phyloP scores from a whole-genome alignment of 2,113 vertebrate genomes.

The Antechinus stuartii region DNA sequence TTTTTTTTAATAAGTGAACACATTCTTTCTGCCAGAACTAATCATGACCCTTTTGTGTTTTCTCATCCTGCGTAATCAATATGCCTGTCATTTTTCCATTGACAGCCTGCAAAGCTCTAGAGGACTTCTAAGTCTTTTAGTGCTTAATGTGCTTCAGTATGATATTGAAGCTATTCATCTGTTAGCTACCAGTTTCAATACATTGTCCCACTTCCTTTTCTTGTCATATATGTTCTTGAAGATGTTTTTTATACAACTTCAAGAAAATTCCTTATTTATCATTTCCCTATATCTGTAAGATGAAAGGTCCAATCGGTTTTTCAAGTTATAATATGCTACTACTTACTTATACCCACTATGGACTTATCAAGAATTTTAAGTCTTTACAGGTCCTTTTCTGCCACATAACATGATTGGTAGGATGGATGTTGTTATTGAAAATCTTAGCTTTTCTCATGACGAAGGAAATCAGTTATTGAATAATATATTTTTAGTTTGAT shows the following conservation, averaged over 20 bases:
- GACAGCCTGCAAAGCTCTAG: not conserved
- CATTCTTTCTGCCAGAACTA: not conserved
- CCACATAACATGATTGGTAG: not conserved
- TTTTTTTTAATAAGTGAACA: not conserved
- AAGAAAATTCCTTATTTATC: not conserved
- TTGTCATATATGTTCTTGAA: not conserved
- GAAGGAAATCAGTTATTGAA: too few species aligned
- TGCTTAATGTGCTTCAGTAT: not conserved
- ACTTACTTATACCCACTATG: not conserved
- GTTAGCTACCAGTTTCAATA: not conserved
- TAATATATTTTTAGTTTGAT: too few species aligned
- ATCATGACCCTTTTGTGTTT: not conserved
- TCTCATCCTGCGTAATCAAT: not conserved
- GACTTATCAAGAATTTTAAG: not conserved
- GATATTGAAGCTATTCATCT: not conserved
- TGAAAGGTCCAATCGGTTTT: not conserved
- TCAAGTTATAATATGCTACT: not conserved
- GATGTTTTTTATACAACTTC: not conserved
- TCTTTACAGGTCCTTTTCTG: not conserved
- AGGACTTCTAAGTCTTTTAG: not conserved
- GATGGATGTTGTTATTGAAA: not conserved
- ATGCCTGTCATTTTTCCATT: not conserved
- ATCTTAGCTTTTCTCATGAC: not conserved
- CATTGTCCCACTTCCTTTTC: not conserved
- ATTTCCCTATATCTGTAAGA: not conserved